Conservation (phyloP, 2,797 vertebrate species). For the Pteropus rufus region DNA sequence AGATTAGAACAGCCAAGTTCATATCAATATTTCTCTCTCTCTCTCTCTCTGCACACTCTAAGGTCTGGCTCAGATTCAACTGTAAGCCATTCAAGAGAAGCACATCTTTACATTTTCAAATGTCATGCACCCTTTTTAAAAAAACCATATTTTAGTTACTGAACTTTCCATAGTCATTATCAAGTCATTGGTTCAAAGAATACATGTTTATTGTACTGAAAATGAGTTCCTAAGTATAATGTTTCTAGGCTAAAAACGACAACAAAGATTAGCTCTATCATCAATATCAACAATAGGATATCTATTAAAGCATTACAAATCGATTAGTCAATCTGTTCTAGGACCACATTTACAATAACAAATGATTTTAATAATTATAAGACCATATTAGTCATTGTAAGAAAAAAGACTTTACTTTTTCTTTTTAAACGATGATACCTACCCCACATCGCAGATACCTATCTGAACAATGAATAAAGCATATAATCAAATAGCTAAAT, state of each 20-base stretch:
- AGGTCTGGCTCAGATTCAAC: background rate
- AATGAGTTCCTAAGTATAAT: background rate
- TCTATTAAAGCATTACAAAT: background rate
- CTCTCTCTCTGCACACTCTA: background rate
- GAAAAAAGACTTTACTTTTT: background rate
- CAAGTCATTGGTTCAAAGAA: constrained; percentile 10
- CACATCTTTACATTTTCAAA: background rate
- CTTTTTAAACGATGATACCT: background rate
- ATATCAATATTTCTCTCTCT: background rate
- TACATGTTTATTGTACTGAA: background rate
- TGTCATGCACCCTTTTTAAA: background rate
- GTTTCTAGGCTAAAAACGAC: background rate
- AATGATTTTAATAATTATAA: background rate
- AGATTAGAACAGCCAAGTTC: background rate
- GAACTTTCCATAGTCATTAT: background rate
- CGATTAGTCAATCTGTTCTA: background rate
- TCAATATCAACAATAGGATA: background rate
- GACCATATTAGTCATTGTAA: background rate
- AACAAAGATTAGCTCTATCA: background rate
- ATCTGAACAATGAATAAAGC: background rate
- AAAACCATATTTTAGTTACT: background rate
- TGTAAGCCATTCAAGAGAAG: background rate
- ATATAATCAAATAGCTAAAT: background rate
- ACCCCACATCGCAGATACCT: rapidly evolving
- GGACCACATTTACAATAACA: background rate